A percentile compares a stretch with the other conserved stretches of the same genome.
phyloP scores from a whole-genome alignment of 2,797 vertebrate genomes.

The Schizothorax lantsangensis region DNA sequence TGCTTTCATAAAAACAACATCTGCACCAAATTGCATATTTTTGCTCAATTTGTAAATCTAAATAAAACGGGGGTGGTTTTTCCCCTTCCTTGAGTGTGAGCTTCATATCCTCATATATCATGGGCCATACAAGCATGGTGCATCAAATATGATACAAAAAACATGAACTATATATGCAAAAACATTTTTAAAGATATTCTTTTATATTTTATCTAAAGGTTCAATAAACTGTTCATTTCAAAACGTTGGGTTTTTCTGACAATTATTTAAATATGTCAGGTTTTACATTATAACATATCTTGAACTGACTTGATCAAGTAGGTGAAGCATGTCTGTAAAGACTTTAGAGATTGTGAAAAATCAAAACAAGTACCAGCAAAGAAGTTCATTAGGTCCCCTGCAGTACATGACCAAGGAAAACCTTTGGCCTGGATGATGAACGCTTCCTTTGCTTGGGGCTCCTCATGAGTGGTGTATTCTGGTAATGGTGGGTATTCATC shows the following conservation, averaged over 20 bases:
- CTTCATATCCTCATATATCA: no score
- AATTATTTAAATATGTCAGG: background rate
- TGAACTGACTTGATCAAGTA: background rate
- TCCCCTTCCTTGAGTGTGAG: no score
- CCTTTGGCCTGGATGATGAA: slow-evolving; percentile 88
- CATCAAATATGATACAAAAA: no score
- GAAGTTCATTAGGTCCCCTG: slow-evolving; percentile 87
- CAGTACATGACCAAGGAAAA: slow-evolving; percentile 86
- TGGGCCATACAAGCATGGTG: no score
- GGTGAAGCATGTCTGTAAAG: background rate
- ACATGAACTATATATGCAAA: no score
- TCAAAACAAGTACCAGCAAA: slow-evolving; percentile 83
- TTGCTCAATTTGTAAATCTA: background rate
- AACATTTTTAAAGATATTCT: background rate
- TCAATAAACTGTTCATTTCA: background rate
- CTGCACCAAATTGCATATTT: no score
- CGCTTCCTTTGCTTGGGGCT: slow-evolving; percentile 73
- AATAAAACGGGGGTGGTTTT: background rate
- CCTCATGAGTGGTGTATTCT: slow-evolving; percentile 69
- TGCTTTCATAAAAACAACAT: no score
- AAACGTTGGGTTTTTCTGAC: background rate
- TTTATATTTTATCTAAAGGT: background rate
- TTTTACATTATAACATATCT: background rate
- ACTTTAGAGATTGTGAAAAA: background rate
- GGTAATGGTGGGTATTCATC: slow-evolving; percentile 80